These are phyloP conservation scores for Habroteleia sp. DNA, from an alignment of 2,888 invertebrate genomes.

Conservation along the genomic window DNA sequence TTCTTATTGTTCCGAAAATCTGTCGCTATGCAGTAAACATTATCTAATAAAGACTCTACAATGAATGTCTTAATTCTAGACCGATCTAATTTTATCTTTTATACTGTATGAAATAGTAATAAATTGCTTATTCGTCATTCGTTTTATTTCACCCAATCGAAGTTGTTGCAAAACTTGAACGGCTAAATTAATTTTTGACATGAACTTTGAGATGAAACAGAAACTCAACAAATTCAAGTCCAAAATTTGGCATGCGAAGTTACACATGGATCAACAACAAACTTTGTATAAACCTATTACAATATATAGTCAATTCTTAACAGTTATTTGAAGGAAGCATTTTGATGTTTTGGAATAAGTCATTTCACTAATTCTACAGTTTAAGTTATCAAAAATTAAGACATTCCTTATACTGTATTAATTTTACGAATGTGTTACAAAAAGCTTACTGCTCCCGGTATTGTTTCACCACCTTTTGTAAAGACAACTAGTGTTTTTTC, in stretches of 20 bases:
- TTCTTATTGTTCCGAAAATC: conserved; percentile 19
- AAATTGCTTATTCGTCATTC: conserved; percentile 17
- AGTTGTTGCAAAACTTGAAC: neutral
- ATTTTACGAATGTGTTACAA: conserved; percentile 43
- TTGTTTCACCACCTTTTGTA: neutral
- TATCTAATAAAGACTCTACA: conserved; percentile 21
- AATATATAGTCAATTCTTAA: conserved; percentile 7
- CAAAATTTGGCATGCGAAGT: conserved; percentile 6
- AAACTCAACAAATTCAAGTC: conserved; percentile 10
- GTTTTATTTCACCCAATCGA: neutral
- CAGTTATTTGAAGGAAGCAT: conserved; percentile 34
- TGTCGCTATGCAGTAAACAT: conserved; percentile 20
- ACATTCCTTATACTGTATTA: conserved; percentile 47
- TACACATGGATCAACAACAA: conserved; percentile 33
- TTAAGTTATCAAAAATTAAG: conserved; percentile 51
- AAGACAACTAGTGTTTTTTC: neutral
- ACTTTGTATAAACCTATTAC: conserved; percentile 17
- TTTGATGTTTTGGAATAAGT: conserved; percentile 24
- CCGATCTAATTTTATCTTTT: neutral
- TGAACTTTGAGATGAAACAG: neutral
- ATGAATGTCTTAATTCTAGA: conserved; percentile 53
- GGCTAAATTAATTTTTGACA: neutral
- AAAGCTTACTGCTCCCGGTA: conserved; percentile 17
- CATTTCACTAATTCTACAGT: conserved; percentile 4
- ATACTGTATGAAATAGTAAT: conserved; percentile 38